These are phyloP conservation scores for Tachysurus fulvidraco DNA, from an alignment of 2,113 vertebrate genomes.

Conservation along the genomic window DNA sequence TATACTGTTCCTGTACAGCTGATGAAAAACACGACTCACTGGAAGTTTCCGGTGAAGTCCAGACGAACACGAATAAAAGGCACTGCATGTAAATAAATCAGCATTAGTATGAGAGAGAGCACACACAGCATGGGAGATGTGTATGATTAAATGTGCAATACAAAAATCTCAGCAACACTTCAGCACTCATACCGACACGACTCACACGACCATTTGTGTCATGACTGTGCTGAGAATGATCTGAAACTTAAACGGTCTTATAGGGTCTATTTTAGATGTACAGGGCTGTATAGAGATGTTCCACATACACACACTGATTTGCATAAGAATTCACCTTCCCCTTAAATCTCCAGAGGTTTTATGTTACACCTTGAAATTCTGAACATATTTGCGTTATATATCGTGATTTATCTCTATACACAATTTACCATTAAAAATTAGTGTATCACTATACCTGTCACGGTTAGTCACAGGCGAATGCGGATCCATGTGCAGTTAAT, in stretches of 20 bases:
- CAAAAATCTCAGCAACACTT: not conserved
- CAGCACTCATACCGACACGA: not conserved
- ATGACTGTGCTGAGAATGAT: not conserved
- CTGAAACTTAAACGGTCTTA: not conserved
- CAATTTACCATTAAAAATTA: too few relatives aligned
- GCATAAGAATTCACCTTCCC: not conserved
- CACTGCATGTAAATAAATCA: not conserved
- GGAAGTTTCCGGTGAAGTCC: not conserved
- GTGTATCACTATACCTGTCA: too few relatives aligned
- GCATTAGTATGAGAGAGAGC: not conserved
- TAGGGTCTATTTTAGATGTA: not conserved
- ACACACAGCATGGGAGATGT: not conserved
- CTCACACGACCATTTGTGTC: not conserved
- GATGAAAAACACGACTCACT: not conserved
- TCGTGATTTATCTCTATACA: too few relatives aligned
- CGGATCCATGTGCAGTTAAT: too few relatives aligned
- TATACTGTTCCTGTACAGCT: not conserved
- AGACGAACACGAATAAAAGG: not conserved
- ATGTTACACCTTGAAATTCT: not conserved
- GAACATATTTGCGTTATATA: too few relatives aligned
- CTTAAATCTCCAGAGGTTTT: not conserved
- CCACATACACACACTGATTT: not conserved
- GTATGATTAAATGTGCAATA: not conserved
- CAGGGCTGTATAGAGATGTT: too few relatives aligned
- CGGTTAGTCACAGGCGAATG: too few relatives aligned